phyloP scores from a whole-genome alignment of 2,797 vertebrate species.

The Megalops cyprinoides region DNA sequence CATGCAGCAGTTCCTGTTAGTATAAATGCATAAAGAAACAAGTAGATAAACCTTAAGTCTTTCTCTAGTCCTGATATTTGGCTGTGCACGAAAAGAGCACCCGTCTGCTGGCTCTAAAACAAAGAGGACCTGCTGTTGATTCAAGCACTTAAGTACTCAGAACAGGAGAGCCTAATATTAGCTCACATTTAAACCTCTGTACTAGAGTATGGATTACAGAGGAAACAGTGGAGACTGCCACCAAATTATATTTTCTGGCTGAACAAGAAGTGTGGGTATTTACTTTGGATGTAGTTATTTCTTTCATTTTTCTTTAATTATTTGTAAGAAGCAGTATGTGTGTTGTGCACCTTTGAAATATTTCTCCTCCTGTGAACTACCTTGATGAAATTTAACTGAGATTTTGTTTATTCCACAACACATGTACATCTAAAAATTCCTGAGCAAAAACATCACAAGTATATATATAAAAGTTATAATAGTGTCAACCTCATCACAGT shows the following conservation, averaged over 20 bases:
- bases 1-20: neutral
- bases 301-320: no score
- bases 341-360: no score
- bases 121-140: conserved; percentile 13
- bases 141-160: conserved; percentile 3
- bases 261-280: neutral
- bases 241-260: neutral
- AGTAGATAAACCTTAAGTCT: neutral
- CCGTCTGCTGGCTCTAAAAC: neutral
- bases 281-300: neutral
- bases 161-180: neutral
- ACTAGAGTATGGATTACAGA: neutral
- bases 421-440: neutral
- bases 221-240: no score
- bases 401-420: no score
- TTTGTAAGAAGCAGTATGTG: no score
- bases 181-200: conserved; percentile 3
- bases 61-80: neutral
- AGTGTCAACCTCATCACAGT: neutral
- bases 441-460: neutral
- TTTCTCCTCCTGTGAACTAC: conserved; percentile 7
- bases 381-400: neutral
- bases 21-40: conserved; percentile 27
- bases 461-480: neutral
- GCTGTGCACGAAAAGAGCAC: neutral